These are phyloP conservation scores for Sterrhoptilus dennistouni DNA, from an alignment of 2,113 vertebrate genomes.

Conservation along the genomic window DNA sequence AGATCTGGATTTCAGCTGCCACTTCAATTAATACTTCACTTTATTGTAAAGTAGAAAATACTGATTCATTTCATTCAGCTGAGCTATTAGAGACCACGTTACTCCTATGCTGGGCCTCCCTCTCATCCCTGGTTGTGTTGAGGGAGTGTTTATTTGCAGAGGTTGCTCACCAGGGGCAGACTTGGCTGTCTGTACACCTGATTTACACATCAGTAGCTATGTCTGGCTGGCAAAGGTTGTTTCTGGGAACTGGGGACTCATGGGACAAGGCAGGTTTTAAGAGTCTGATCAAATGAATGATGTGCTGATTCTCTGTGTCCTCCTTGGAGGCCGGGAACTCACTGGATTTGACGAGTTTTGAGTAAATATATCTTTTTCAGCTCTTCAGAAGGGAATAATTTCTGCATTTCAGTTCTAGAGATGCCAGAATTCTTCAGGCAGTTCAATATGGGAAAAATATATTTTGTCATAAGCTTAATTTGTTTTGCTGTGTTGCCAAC, in stretches of 20 bases:
- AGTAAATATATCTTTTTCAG: not conserved
- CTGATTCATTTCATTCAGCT: not conserved
- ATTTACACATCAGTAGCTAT: not conserved
- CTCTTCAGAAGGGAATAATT: not conserved
- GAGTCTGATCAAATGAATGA: not conserved
- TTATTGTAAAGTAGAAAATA: not conserved
- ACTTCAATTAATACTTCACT: not conserved
- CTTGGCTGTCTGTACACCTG: not conserved
- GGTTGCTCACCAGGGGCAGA: not conserved
- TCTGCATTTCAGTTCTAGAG: not conserved
- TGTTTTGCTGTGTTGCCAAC: not conserved
- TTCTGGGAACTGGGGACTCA: not conserved
- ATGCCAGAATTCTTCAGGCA: not conserved
- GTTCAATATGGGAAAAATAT: not conserved
- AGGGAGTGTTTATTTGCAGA: not conserved
- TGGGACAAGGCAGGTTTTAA: not conserved
- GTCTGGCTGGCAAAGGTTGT: not conserved
- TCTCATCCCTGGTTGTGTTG: not conserved
- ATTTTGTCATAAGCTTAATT: not conserved
- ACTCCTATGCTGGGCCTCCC: not conserved
- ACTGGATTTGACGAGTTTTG: not conserved
- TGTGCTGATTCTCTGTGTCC: not conserved
- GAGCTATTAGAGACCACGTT: not conserved
- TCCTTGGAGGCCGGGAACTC: not conserved
- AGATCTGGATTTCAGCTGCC: not conserved